These are phyloP conservation scores for Anseranas semipalmata DNA, from an alignment of 2,113 vertebrate genomes.

Conservation along the genomic window DNA sequence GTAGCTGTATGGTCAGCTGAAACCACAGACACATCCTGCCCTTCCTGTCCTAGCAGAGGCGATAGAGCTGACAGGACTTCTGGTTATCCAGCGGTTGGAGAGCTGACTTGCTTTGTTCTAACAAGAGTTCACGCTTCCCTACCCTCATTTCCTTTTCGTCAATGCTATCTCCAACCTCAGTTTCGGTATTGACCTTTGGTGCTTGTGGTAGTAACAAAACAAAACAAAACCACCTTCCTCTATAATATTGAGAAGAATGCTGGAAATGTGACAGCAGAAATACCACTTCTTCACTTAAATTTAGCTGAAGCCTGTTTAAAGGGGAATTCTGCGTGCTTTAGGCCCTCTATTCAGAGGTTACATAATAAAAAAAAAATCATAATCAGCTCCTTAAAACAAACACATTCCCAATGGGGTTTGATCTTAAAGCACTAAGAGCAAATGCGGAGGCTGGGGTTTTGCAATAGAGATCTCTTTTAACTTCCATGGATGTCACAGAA, in stretches of 20 bases:
- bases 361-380: too few species aligned
- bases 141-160: background rate
- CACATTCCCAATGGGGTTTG: background rate
- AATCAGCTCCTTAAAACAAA: background rate
- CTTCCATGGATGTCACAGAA: rapidly evolving
- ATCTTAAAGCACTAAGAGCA: background rate
- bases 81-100: background rate
- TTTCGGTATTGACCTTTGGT: background rate
- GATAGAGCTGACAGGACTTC: background rate
- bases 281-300: background rate
- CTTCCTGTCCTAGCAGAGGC: background rate
- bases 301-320: constrained; percentile 34
- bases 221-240: background rate
- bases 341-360: background rate
- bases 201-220: background rate
- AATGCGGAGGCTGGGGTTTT: background rate
- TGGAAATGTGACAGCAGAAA: background rate
- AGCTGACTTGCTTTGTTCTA: background rate
- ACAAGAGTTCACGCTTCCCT: background rate
- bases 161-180: background rate
- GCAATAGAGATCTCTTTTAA: background rate
- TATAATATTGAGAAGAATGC: background rate
- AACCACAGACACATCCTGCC: background rate
- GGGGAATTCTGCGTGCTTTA: background rate
- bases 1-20: background rate